Percentiles rank a stretch among this genome's conserved stretches.
phyloP scores from a whole-genome alignment of 2,797 vertebrate species.

The Cyclopterus lumpus region DNA sequence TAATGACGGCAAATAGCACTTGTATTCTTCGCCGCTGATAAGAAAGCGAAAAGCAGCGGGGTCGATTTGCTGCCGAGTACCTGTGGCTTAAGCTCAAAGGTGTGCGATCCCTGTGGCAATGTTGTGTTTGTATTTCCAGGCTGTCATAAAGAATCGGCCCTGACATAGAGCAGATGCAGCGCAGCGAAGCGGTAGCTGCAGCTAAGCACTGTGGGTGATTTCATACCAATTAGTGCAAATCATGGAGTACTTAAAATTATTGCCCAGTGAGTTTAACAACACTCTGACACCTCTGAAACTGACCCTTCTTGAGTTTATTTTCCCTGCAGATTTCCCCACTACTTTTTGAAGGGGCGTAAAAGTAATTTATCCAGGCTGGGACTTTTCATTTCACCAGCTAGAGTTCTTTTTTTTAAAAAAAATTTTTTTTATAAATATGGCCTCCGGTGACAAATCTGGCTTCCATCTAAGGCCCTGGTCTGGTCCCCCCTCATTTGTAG shows the following conservation, averaged over 20 bases:
- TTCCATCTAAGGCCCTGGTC: conserved; percentile 59
- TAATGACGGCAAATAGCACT: conserved; percentile 73
- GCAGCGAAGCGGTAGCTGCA: conserved; percentile 76
- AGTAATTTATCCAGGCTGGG: conserved; percentile 64
- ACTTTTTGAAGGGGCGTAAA: conserved; percentile 51
- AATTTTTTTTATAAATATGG: conserved; percentile 45
- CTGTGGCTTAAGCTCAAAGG: conserved; percentile 74
- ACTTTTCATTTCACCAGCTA: conserved; percentile 57
- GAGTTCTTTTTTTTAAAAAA: not conserved
- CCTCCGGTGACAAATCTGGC: conserved; percentile 68
- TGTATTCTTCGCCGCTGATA: conserved; percentile 60
- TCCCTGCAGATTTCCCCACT: conserved; percentile 59
- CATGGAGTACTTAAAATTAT: conserved; percentile 84
- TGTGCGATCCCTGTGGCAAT: conserved; percentile 71
- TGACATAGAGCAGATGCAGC: conserved; percentile 81
- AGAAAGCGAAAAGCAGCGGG: conserved; percentile 53
- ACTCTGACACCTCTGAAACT: conserved; percentile 81
- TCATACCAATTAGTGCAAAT: conserved; percentile 86
- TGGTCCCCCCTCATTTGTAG: conserved; percentile 45
- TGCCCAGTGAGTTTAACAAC: conserved; percentile 81
- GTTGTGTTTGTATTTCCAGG: conserved; percentile 77
- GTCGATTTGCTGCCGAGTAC: conserved; percentile 65
- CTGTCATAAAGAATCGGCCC: conserved; percentile 83
- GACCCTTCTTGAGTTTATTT: conserved; percentile 74
- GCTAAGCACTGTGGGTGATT: conserved; percentile 82